A percentile compares a stretch with the other conserved stretches of the same genome.
These are phyloP conservation scores for Atrichornis clamosus DNA, from an alignment of 2,113 vertebrate genomes.

Conservation along the genomic window DNA sequence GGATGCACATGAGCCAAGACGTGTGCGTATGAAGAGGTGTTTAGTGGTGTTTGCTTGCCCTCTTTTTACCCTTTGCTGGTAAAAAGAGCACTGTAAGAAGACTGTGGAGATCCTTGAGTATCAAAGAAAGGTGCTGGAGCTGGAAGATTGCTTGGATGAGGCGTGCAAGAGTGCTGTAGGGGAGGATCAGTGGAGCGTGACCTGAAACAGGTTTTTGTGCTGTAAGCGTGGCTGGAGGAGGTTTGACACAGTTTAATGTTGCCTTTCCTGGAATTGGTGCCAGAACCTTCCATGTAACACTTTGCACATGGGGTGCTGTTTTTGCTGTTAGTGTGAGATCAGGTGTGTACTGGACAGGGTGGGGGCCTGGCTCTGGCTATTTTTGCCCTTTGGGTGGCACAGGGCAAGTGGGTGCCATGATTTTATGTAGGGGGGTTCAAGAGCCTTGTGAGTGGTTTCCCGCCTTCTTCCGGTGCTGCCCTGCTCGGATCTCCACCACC, in stretches of 20 bases:
- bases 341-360: background rate
- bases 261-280: background rate
- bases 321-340: background rate
- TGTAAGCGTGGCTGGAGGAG: background rate
- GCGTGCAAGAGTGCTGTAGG: background rate
- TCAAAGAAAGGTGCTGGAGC: background rate
- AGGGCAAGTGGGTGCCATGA: fast-evolving
- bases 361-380: background rate
- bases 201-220: background rate
- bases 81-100: background rate
- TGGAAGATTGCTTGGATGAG: background rate
- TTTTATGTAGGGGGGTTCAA: background rate
- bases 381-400: background rate
- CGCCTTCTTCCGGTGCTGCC: background rate
- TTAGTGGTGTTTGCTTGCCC: background rate
- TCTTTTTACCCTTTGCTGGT: background rate
- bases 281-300: fast-evolving
- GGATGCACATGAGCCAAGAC: fast-evolving
- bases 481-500: fast-evolving
- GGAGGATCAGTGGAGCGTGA: fast-evolving
- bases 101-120: background rate
- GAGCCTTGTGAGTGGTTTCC: background rate
- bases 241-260: background rate
- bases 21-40: fast-evolving
- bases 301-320: fast-evolving